Evolutionary conservation across 2,113 vertebrate genomes (phyloP), one percentile per base, ranked within the genome.

Genomic region (Panthera leo): DNA sequence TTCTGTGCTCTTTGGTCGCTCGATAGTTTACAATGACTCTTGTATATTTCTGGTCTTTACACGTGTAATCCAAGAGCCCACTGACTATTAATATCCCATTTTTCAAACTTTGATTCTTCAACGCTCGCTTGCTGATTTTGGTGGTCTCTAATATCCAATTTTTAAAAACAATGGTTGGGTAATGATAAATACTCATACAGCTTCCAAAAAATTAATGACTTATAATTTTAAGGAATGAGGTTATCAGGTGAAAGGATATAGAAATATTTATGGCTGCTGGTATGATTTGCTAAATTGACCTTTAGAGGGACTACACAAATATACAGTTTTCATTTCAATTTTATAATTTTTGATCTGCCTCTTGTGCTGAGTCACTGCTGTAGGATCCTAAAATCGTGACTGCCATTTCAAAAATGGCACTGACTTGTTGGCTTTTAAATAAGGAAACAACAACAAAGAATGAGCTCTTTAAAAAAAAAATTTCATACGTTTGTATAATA

Each of bases 371-470:
- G 45, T 86, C 79, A 31, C 70, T 75, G 36, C 39, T 80, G 16
- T 25, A 51, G n/a, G 55, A 68, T 25, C 85, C 87, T 63, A 67
- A 89, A 53, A 39, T 53, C 75, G 63, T 89, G 53, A 84, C 84
- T 89, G 67, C 18, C 70, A 31, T 65, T 89, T 94, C 61, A 85
- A 55, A 97, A 97, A 82, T 4, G 36, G 84, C 39, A 75, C 2
- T n/a, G 83, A 91, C 36, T 91, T 31, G 19, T 9, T 95, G 61
- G 71, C 48, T 91, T 97, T 96, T 78, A 85, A 70, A 78, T 67
- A 34, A 76, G 29, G 65, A 91, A 68, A 86, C 31, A 92, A 48
- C 23, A 89, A 89, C 45, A 73, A 93, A 61, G 23, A 94, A 75
- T 70, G 58, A 92, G 36, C 7, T 80, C n/a, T 79, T 89, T 55